A percentile compares a stretch with the other conserved stretches of the same genome.
Evolutionary conservation across 2,113 vertebrate genomes (phyloP).

Genomic region (Phaethon lepturus): DNA sequence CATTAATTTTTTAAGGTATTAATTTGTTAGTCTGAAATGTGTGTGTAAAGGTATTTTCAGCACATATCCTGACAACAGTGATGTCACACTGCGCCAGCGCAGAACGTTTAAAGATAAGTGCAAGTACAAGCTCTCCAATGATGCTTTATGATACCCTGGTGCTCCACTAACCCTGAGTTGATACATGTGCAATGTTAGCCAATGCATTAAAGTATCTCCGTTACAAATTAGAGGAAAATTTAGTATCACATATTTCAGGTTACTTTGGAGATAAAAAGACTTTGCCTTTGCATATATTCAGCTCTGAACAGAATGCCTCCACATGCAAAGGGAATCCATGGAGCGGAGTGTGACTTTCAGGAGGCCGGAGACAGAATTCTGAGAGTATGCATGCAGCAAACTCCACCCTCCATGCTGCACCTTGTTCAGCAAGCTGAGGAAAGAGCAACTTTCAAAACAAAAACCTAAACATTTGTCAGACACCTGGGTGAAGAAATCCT

Average conservation of each 20-base stretch:
- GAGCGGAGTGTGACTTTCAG: neutral
- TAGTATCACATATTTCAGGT: neutral
- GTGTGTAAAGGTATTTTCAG: neutral
- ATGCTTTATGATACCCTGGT: neutral
- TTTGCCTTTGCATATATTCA: neutral
- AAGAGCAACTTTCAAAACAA: neutral
- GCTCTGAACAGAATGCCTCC: neutral
- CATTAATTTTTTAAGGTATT: neutral
- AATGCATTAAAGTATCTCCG: neutral
- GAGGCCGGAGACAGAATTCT: neutral
- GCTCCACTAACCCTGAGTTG: neutral
- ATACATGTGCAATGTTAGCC: neutral
- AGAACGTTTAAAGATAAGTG: neutral
- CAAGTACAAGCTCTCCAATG: fast-evolving
- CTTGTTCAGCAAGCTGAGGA: neutral
- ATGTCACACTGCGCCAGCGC: neutral
- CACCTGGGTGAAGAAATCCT: neutral
- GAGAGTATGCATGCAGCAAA: neutral
- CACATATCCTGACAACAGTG: neutral
- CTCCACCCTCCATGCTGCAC: neutral
- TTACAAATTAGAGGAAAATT: neutral
- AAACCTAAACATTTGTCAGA: neutral
- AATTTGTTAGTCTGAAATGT: neutral
- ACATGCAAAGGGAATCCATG: neutral
- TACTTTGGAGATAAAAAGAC: neutral